phyloP scores from a whole-genome alignment of 2,888 invertebrate species.

The Xylophagus ater region DNA sequence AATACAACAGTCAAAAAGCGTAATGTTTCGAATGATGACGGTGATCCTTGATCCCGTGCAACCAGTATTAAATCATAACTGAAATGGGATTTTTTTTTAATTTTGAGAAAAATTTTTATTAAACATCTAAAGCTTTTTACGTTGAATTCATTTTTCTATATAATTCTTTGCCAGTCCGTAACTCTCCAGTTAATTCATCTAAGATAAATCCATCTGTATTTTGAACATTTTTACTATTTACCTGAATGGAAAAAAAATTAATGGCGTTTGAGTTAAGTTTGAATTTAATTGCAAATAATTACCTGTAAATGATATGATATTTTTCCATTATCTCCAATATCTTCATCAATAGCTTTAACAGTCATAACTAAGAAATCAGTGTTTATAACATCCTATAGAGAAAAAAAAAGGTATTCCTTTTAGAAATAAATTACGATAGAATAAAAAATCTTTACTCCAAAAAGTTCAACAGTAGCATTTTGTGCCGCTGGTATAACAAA shows the following conservation, averaged over 20 bases:
- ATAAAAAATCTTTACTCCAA: conserved; percentile 51
- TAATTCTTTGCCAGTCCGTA: conserved; percentile 64
- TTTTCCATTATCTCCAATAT: conserved; percentile 71
- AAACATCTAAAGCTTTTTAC: conserved; percentile 20
- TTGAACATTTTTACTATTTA: conserved; percentile 55
- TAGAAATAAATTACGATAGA: conserved; percentile 1
- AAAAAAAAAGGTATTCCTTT: no score
- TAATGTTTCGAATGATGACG: conserved; percentile 66
- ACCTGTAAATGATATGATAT: conserved; percentile 75
- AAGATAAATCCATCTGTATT: conserved; percentile 76
- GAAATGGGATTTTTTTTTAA: neutral
- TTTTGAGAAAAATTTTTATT: neutral
- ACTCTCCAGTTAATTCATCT: conserved; percentile 64
- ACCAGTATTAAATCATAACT: conserved; percentile 58
- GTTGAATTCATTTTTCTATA: conserved; percentile 62
- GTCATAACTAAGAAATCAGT: conserved; percentile 67
- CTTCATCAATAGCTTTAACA: conserved; percentile 70
- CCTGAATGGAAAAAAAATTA: conserved; percentile 13
- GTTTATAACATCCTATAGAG: conserved; percentile 55
- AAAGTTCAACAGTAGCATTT: conserved; percentile 67
- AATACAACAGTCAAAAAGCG: conserved; percentile 62
- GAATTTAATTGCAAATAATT: conserved; percentile 21
- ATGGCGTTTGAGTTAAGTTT: neutral
- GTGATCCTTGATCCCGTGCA: conserved; percentile 73
- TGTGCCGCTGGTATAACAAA: conserved; percentile 66